Base-by-base conservation (phyloP, 2,888 invertebrate genomes). In the Helleia helle region DNA sequence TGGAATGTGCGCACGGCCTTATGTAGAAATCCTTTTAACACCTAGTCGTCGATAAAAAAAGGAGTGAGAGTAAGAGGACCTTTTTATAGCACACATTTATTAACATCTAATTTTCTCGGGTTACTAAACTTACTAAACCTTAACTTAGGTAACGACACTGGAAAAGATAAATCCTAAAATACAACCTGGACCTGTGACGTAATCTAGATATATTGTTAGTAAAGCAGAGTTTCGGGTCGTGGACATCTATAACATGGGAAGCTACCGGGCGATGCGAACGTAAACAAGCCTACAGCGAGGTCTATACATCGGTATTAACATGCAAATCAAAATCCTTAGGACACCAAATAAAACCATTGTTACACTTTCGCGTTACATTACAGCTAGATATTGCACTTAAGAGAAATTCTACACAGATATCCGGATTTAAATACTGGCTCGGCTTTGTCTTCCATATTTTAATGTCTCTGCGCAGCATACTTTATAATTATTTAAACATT, bases 371-470 rank as follows among this genome's bases (percentile, higher is more conserved):
- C 9, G 15, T 25, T 15, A 40, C 17, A 64, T 71, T 77, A 77
- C 63, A 73, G 56, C 72, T 81, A 80, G 47, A 64, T 75, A 77
- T 74, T 81, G 80, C 80, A 80, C 76, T 74, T 73, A 73, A 59
- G 62, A 65, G 63, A 62, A 62, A 67, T 69, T 67, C 64, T 74
- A 73, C 71, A 75, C 67, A 70, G 69, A 79, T 74, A 77, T 79
- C 76, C 72, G 71, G 77, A 69, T 72, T 73, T 72, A 74, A 77
- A 77, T 80, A 83, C 75, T 84, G 83, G 83, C 83, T 84, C 83
- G 83, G 83, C 67, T 79, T 68, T 54, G 65, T 71, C 58, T 67
- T 62, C 65, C 70, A 22, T 65, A 58, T 65, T 63, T 55, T 64
- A 64, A 65, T 63, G 62, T 58, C 61, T 56, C 59, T 57, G 56